A percentile compares a stretch with the other conserved stretches of the same genome.
Evolutionary conservation across 2,113 vertebrate genomes (phyloP).

Genomic region (Triplophysa siluroides): DNA sequence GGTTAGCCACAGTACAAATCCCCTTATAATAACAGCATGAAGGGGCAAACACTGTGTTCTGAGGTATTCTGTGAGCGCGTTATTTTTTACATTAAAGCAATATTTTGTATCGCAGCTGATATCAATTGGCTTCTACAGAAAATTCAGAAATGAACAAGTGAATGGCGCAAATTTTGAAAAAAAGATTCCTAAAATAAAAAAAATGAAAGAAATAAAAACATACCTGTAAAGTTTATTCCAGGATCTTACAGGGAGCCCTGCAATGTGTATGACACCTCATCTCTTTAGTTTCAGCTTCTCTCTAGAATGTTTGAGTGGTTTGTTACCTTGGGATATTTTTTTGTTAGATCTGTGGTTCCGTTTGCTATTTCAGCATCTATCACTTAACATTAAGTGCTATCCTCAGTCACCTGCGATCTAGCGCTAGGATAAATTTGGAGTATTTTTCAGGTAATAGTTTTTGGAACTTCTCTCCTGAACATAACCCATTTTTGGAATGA

Average conservation of each 20-base stretch:
- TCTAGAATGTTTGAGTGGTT: slow-evolving; percentile 7
- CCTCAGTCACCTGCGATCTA: slow-evolving; percentile 1
- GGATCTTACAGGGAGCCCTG: slow-evolving; percentile 47
- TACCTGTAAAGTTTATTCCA: slow-evolving; percentile 37
- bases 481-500: slow-evolving; percentile 70
- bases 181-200: slow-evolving; percentile 39
- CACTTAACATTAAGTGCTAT: slow-evolving; percentile 46
- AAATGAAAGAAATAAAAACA: slow-evolving; percentile 38
- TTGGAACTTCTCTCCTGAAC: slow-evolving; percentile 65
- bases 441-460: slow-evolving; percentile 41
- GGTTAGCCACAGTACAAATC: slow-evolving; percentile 72
- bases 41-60: slow-evolving; percentile 73
- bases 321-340: slow-evolving; percentile 11
- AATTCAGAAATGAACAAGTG: slow-evolving; percentile 50
- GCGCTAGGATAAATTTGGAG: neutral
- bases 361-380: slow-evolving; percentile 12
- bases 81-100: slow-evolving; percentile 75
- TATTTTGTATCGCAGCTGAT: slow-evolving; percentile 66
- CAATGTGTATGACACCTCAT: slow-evolving; percentile 15
- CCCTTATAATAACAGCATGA: slow-evolving; percentile 67
- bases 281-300: slow-evolving; percentile 36
- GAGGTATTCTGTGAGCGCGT: slow-evolving; percentile 80
- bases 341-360: slow-evolving; percentile 19
- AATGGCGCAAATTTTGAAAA: slow-evolving; percentile 62
- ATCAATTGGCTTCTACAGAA: slow-evolving; percentile 68